Evolutionary conservation across 2,888 invertebrate genomes (phyloP).

Genomic region (Sinotaia quadrata): DNA sequence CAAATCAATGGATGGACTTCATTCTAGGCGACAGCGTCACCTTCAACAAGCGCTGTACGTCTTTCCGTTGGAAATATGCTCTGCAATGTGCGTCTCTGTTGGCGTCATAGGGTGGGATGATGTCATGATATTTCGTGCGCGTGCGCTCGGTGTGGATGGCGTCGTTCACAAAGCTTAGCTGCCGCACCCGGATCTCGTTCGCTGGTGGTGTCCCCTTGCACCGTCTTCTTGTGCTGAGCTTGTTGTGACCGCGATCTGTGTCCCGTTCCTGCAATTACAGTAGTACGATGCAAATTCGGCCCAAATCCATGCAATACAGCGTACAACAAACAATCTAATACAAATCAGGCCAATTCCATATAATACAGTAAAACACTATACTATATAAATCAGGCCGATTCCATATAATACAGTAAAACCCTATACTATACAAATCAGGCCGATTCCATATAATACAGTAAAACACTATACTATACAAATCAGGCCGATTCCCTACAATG

Average conservation of each 20-base stretch:
- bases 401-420: no score
- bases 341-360: no score
- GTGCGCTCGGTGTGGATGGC: slow-evolving; percentile 62
- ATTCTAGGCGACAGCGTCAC: slow-evolving; percentile 37
- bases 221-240: slow-evolving; percentile 51
- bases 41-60: slow-evolving; percentile 53
- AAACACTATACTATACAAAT: no score
- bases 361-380: no score
- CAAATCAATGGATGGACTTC: no score
- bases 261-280: slow-evolving; percentile 43
- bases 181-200: slow-evolving; percentile 43
- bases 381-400: no score
- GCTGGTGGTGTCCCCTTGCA: slow-evolving; percentile 50
- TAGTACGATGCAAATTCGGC: no score
- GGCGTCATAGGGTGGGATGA: slow-evolving; percentile 67
- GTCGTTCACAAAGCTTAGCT: slow-evolving; percentile 62
- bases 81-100: slow-evolving; percentile 54
- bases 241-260: slow-evolving; percentile 45
- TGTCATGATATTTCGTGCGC: slow-evolving; percentile 63
- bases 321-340: no score
- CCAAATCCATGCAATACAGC: no score
- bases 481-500: no score
- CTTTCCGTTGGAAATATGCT: slow-evolving; percentile 60
- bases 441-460: no score
- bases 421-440: no score